phyloP scores from a whole-genome alignment of 2,888 invertebrate genomes.

The Andrena haemorrhoa region DNA sequence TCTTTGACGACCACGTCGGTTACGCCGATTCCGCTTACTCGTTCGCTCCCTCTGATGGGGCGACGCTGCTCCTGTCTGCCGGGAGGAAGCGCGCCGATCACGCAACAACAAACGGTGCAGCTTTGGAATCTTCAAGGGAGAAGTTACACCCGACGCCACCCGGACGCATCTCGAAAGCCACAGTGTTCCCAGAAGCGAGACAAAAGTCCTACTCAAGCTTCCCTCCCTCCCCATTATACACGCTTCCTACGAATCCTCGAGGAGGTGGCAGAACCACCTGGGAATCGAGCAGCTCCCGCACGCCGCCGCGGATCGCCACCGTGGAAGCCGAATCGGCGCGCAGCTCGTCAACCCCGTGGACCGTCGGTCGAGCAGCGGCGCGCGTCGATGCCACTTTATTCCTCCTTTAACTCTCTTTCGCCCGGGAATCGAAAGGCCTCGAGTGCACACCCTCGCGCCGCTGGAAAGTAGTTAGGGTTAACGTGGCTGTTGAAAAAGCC shows the following conservation, averaged over 20 bases:
- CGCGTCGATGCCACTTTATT: not conserved
- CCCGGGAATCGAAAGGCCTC: not conserved
- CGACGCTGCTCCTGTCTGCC: not conserved
- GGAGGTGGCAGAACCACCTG: not conserved
- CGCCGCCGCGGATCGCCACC: not conserved
- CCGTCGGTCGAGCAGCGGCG: not conserved
- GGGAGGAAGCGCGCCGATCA: not conserved
- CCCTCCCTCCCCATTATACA: too few relatives aligned
- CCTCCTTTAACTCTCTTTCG: not conserved
- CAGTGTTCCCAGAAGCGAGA: too few relatives aligned
- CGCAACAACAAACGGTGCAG: conserved; percentile 21
- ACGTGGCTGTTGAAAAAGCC: conserved; percentile 51
- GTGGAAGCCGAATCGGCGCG: too few relatives aligned
- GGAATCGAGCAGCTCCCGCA: not conserved
- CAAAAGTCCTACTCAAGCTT: too few relatives aligned
- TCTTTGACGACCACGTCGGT: conserved; percentile 33
- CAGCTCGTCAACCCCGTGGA: too few relatives aligned
- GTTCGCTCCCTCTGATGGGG: not conserved
- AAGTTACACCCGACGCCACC: too few relatives aligned
- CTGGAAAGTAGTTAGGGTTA: conserved; percentile 37
- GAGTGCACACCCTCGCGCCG: not conserved
- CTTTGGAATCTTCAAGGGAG: too few relatives aligned
- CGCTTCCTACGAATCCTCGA: not conserved
- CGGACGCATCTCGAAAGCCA: too few relatives aligned
- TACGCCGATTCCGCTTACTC: conserved; percentile 20